Evolutionary conservation across 2,888 invertebrate species (phyloP).

Genomic region (Artemia sinica): DNA sequence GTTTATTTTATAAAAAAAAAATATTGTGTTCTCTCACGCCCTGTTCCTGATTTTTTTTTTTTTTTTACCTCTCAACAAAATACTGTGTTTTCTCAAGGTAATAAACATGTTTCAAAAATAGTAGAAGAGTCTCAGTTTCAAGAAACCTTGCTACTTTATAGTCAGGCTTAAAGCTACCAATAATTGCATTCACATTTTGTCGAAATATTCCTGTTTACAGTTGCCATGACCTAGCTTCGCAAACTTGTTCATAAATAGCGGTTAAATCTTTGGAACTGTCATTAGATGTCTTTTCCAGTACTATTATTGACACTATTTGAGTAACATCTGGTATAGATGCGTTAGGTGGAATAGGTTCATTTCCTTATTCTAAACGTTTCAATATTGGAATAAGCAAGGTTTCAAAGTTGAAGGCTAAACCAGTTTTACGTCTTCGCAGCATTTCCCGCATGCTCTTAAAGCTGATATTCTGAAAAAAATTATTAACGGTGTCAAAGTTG

Average conservation of each 20-base stretch:
- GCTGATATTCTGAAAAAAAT: slow-evolving; percentile 48
- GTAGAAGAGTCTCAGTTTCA: background rate
- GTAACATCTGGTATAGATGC: slow-evolving; percentile 74
- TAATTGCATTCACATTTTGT: background rate
- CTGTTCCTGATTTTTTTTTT: too few relatives aligned
- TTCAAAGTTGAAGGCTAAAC: slow-evolving; percentile 76
- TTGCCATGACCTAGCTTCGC: background rate
- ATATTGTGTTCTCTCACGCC: too few relatives aligned
- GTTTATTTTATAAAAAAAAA: too few relatives aligned
- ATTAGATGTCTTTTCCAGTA: slow-evolving; percentile 30
- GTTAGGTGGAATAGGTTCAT: slow-evolving; percentile 76
- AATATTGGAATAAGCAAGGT: slow-evolving; percentile 69
- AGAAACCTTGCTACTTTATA: background rate
- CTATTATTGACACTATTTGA: slow-evolving; percentile 58
- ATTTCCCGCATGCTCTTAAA: slow-evolving; percentile 72
- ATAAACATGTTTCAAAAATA: background rate
- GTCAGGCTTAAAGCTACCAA: background rate
- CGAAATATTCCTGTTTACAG: background rate
- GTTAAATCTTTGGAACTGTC: slow-evolving; percentile 11
- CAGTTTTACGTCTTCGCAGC: slow-evolving; percentile 67
- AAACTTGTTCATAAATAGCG: slow-evolving; percentile 11
- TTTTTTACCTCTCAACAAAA: too few relatives aligned
- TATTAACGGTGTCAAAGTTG: background rate
- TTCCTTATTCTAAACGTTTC: slow-evolving; percentile 73
- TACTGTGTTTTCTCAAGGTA: background rate